Base-by-base conservation (phyloP, 2,888 invertebrate genomes). In the Rugalucina vietnamica region DNA sequence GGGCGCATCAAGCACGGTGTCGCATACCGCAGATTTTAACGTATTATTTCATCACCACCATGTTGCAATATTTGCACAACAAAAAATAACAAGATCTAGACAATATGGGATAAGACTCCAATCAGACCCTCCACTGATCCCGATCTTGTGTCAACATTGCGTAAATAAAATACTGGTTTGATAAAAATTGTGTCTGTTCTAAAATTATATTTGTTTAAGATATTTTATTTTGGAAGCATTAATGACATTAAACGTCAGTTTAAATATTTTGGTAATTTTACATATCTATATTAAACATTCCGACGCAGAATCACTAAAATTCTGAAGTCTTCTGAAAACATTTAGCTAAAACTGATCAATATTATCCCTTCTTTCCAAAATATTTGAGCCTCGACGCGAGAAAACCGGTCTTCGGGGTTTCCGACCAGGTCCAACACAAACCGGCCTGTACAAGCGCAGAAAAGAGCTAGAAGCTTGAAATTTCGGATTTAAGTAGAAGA, bases 231-330 rank as follows among this genome's bases (percentile, higher is more conserved):
- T 65, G 65, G 34, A 3, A 24, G 32, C 18, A 1, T 34, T 65
- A 65, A 65, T 34, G 65, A 65, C 65, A 34, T 24, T 65, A 65
- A 32, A 65, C 21, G 65, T 82, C 81, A 82, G 71, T 49, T 71
- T 75, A 86, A 86, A 86, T 86, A 86, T 86, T 86, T 86, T 84
- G 84, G 79, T 84, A 75, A 49, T 70, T 71, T 57, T 49, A 79
- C 79, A 70, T 70, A 77, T 74, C 75, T 80, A 80, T 82, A 78
- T 84, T 75, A 86, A 86, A 86, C 79, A 84, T 84, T 84, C 81
- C 78, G 79, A 54, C 57, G 27, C 14, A 34, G 8, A 32, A 43
- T 60, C 60, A 34, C 50, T 49, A 29, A 24, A 24, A 50, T 77
- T 50, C 24, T 34, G 65, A 34, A 65, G 24, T 18, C 12, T 65